These are phyloP conservation scores for Drosophila nebulosa DNA, from an alignment of 1,140 invertebrate species.

Conservation along the genomic window DNA sequence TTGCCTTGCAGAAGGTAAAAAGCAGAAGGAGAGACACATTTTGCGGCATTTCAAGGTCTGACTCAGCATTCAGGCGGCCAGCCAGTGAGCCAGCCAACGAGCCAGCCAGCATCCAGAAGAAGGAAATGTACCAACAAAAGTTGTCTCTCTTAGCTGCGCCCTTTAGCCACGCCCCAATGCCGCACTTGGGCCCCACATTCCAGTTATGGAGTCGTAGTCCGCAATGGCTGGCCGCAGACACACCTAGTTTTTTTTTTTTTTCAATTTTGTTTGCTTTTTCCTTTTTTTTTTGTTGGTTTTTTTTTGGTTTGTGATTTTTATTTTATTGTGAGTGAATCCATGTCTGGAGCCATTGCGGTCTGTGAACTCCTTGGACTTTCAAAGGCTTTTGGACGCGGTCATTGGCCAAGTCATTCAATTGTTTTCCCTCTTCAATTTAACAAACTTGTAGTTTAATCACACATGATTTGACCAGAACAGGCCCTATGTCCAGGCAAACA, in stretches of 20 bases:
- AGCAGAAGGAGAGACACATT: constrained; percentile 37
- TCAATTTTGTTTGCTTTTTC: constrained; percentile 16
- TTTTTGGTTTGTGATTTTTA: neutral
- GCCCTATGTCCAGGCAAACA: constrained; percentile 17
- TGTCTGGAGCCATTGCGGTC: neutral
- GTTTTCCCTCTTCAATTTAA: constrained; percentile 48
- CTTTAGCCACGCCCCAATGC: constrained; percentile 47
- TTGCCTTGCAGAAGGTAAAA: constrained; percentile 53
- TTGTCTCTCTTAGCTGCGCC: constrained; percentile 45
- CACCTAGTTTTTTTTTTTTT: constrained; percentile 55
- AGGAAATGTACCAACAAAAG: constrained; percentile 17
- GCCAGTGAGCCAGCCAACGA: neutral
- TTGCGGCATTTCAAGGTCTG: constrained; percentile 77
- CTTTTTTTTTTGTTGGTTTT: constrained; percentile 6
- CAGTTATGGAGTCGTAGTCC: constrained; percentile 62
- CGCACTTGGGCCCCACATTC: constrained; percentile 58
- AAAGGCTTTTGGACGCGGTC: constrained; percentile 10
- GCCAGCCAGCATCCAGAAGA: constrained; percentile 6
- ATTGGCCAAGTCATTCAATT: constrained; percentile 51
- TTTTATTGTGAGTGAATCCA: constrained; percentile 1
- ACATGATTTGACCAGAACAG: constrained; percentile 46
- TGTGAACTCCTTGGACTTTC: neutral
- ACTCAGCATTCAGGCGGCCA: constrained; percentile 45
- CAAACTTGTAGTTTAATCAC: constrained; percentile 62
- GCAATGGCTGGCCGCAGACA: constrained; percentile 50